Conservation (phyloP, 2,888 invertebrate species). For the Drosophila yooni region DNA sequence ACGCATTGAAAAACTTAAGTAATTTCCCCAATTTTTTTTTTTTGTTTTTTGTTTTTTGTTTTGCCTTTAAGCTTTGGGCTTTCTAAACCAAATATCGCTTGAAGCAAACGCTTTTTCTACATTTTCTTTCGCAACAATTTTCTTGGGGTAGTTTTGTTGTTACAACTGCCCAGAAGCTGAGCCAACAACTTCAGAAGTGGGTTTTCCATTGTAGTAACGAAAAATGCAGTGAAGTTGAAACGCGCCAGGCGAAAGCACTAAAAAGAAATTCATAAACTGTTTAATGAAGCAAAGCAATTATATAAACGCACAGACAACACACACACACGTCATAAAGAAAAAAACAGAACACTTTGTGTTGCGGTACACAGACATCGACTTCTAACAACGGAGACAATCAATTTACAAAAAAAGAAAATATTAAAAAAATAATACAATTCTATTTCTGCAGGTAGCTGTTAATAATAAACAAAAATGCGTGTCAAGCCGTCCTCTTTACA, state of each 20-base stretch:
- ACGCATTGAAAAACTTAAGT: constrained; percentile 79
- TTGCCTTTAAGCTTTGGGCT: constrained; percentile 19
- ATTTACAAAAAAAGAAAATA: background rate
- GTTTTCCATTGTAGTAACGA: constrained; percentile 57
- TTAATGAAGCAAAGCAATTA: constrained; percentile 75
- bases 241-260: constrained; percentile 1
- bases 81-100: constrained; percentile 57
- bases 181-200: constrained; percentile 41
- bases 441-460: constrained; percentile 46
- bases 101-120: constrained; percentile 35
- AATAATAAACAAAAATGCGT: constrained; percentile 65
- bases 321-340: constrained; percentile 19
- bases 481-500: constrained; percentile 81
- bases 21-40: constrained; percentile 62
- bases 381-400: background rate
- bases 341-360: background rate
- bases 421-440: constrained; percentile 2
- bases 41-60: background rate
- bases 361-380: background rate
- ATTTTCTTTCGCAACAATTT: constrained; percentile 20
- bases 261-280: constrained; percentile 67
- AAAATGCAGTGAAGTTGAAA: constrained; percentile 66
- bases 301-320: constrained; percentile 47
- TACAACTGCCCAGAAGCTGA: constrained; percentile 60
- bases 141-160: constrained; percentile 48